Evolutionary conservation across 2,797 vertebrate genomes (phyloP).

Genomic region (Moxostoma hubbsi): DNA sequence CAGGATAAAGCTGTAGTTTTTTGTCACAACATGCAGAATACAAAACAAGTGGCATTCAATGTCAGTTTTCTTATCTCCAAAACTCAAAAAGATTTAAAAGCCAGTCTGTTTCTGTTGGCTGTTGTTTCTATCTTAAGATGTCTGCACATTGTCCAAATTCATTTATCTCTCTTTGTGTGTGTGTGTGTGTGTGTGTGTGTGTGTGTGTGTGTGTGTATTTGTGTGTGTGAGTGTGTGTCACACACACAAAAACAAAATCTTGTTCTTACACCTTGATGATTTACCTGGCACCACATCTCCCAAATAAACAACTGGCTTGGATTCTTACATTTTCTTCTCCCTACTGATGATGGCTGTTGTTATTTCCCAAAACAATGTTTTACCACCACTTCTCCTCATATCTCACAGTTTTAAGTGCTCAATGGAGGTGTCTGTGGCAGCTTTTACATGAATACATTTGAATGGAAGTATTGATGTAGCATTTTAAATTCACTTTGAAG

Average conservation of each 20-base stretch:
- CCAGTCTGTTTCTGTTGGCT: constrained; percentile 14
- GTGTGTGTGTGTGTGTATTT: neutral
- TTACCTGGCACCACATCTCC: constrained; percentile 3
- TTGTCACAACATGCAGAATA: neutral
- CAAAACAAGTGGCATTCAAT: neutral
- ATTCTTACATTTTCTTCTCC: neutral
- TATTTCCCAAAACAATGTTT: neutral
- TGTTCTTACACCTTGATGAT: neutral
- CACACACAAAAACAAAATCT: no score
- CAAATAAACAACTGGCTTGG: constrained; percentile 12
- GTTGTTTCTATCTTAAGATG: constrained; percentile 11
- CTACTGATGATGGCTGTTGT: neutral
- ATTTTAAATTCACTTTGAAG: constrained; percentile 46
- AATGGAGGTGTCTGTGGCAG: neutral
- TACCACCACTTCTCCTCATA: constrained; percentile 1
- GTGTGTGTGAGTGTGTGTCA: neutral
- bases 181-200: constrained; percentile 1
- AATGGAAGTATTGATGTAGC: constrained; percentile 39
- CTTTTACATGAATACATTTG: neutral
- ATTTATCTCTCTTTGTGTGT: neutral
- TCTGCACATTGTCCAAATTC: constrained; percentile 12
- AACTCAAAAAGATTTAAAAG: constrained; percentile 18
- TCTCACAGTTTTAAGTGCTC: constrained; percentile 7
- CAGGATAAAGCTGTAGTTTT: constrained; percentile 2
- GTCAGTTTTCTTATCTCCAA: neutral